Evolutionary conservation across 2,113 vertebrate genomes (phyloP).

Genomic region (Caranx melampygus): DNA sequence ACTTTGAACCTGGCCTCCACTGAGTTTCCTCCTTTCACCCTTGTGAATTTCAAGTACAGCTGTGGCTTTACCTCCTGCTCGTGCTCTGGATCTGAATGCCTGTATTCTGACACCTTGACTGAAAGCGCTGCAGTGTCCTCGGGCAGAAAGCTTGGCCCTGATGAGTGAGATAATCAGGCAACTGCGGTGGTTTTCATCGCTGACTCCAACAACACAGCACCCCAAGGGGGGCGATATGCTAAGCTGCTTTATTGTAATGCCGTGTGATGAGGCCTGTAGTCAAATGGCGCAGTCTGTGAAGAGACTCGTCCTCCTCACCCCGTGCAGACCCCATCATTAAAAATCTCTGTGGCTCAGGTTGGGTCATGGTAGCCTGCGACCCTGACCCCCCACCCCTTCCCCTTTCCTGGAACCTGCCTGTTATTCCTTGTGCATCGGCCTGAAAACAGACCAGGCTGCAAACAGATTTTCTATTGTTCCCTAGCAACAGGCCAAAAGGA

Average conservation of each 20-base stretch:
- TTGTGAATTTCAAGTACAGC: constrained; percentile 11
- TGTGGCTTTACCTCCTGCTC: background rate
- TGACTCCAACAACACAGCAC: constrained; percentile 45
- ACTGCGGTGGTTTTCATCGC: constrained; percentile 54
- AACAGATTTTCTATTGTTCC: constrained; percentile 53
- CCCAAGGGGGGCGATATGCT: constrained; percentile 54
- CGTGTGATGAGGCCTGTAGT: constrained; percentile 51
- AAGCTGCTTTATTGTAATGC: constrained; percentile 72
- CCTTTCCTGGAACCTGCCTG: constrained; percentile 24
- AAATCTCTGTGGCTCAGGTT: constrained; percentile 35
- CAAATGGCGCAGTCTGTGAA: constrained; percentile 46
- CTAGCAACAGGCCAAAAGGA: constrained; percentile 58
- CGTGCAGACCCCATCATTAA: constrained; percentile 43
- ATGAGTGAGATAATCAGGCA: constrained; percentile 67
- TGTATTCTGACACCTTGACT: constrained; percentile 51
- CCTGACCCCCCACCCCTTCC: constrained; percentile 21
- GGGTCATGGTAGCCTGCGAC: constrained; percentile 26
- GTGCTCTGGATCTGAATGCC: constrained; percentile 42
- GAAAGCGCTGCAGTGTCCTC: constrained; percentile 57
- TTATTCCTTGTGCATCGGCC: constrained; percentile 26
- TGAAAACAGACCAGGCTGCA: constrained; percentile 36
- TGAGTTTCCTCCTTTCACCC: constrained; percentile 8
- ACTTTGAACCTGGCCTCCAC: constrained; percentile 6
- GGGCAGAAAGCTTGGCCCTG: constrained; percentile 46
- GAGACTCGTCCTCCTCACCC: constrained; percentile 41